A percentile compares a stretch with the other conserved stretches of the same genome.
These are phyloP conservation scores for Wiebesia pumilae DNA, from an alignment of 1,140 invertebrate genomes.

Conservation along the genomic window DNA sequence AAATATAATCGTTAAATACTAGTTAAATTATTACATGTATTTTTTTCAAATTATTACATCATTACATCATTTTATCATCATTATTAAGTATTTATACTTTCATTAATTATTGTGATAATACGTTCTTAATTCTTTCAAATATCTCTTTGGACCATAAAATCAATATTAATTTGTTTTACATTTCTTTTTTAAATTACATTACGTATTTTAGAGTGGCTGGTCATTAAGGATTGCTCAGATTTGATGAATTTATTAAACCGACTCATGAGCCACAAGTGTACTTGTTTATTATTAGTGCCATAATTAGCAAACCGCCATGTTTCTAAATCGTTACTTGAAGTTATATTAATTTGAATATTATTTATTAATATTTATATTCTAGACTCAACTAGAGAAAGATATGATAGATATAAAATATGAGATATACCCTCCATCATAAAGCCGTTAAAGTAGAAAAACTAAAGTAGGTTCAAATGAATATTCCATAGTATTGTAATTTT, in stretches of 20 bases:
- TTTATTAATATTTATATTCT: not conserved
- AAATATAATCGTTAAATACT: conserved; percentile 26
- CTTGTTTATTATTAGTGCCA: conserved; percentile 40
- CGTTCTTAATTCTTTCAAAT: not conserved
- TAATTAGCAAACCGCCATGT: not conserved
- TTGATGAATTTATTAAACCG: conserved; percentile 30
- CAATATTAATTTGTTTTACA: conserved; percentile 30
- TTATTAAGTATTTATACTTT: conserved; percentile 21
- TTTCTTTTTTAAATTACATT: conserved; percentile 43
- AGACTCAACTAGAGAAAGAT: not conserved
- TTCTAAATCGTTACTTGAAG: conserved; percentile 35
- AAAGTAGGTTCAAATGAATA: not conserved
- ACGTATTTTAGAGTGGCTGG: conserved; percentile 45
- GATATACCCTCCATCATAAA: not conserved
- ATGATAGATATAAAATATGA: not conserved
- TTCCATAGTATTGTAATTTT: not conserved
- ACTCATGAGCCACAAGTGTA: conserved; percentile 40
- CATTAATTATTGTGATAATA: not conserved
- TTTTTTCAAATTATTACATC: conserved; percentile 23
- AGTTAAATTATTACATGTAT: conserved; percentile 28
- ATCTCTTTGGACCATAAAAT: conserved; percentile 4
- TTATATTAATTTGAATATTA: not conserved
- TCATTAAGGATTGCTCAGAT: conserved; percentile 35
- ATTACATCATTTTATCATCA: conserved; percentile 3
- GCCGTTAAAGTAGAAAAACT: not conserved